Percentiles rank a stretch among this genome's conserved stretches.
Evolutionary conservation across 2,888 invertebrate species (phyloP).

Genomic region (Cryptus viduatorius): DNA sequence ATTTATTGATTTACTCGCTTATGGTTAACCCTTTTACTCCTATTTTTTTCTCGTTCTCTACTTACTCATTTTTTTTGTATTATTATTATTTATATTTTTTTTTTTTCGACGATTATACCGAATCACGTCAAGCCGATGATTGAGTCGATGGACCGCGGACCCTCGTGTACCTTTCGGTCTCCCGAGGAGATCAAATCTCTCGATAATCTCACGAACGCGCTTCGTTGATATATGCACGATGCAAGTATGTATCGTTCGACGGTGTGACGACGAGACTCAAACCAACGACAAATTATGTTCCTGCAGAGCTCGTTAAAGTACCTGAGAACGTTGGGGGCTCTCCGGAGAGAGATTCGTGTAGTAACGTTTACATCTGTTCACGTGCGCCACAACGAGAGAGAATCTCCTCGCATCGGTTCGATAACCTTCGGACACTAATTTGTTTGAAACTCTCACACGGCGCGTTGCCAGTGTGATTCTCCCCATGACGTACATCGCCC

Average conservation of each 20-base stretch:
- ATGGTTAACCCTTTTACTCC: background rate
- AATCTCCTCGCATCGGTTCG: slow-evolving; percentile 53
- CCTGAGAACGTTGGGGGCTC: background rate
- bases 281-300: slow-evolving; percentile 53
- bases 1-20: background rate
- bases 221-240: slow-evolving; percentile 7
- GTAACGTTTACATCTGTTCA: slow-evolving; percentile 3
- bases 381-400: background rate
- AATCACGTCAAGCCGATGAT: slow-evolving; percentile 42
- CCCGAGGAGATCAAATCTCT: slow-evolving; percentile 8
- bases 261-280: slow-evolving; percentile 6
- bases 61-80: background rate
- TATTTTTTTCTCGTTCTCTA: slow-evolving; percentile 4
- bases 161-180: slow-evolving; percentile 8
- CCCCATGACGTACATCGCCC: background rate
- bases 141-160: background rate
- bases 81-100: slow-evolving; percentile 3
- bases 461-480: background rate
- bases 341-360: background rate
- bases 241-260: slow-evolving; percentile 13
- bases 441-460: slow-evolving; percentile 28
- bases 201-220: slow-evolving; percentile 13
- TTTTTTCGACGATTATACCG: slow-evolving; percentile 30
- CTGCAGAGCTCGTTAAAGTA: slow-evolving; percentile 44
- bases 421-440: slow-evolving; percentile 64